phyloP scores from a whole-genome alignment of 2,888 invertebrate species.

The Meandrusa payeni region DNA sequence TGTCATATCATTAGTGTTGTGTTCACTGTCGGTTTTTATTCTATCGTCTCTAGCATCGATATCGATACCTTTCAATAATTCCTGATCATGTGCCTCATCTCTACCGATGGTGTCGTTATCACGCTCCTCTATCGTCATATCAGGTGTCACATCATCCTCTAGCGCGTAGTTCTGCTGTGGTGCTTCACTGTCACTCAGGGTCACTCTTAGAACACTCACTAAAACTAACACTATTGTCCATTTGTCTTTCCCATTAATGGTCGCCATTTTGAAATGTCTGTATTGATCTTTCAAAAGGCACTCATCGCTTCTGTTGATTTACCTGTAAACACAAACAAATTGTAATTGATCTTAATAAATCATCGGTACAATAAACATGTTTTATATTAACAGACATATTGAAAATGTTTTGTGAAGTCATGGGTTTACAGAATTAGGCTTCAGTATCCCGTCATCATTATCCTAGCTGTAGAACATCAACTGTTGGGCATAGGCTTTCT shows the following conservation, averaged over 20 bases:
- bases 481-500: too few species aligned
- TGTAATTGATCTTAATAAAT: too few species aligned
- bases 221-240: conserved; percentile 13
- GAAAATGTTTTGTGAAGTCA: too few species aligned
- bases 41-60: neutral
- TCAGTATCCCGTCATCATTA: too few species aligned
- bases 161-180: neutral
- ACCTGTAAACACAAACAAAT: conserved; percentile 7
- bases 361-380: too few species aligned
- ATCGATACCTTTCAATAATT: too few species aligned
- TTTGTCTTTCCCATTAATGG: neutral
- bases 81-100: too few species aligned
- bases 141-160: neutral
- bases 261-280: conserved; percentile 15
- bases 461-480: too few species aligned
- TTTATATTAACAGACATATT: too few species aligned
- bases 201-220: conserved; percentile 1
- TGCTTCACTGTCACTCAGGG: conserved; percentile 3
- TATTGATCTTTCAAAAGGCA: neutral
- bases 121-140: neutral
- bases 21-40: neutral
- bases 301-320: conserved; percentile 1
- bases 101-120: neutral
- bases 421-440: too few species aligned
- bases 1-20: neutral